Conservation (phyloP, 1,140 invertebrate species). For the Achatina immaculata region DNA sequence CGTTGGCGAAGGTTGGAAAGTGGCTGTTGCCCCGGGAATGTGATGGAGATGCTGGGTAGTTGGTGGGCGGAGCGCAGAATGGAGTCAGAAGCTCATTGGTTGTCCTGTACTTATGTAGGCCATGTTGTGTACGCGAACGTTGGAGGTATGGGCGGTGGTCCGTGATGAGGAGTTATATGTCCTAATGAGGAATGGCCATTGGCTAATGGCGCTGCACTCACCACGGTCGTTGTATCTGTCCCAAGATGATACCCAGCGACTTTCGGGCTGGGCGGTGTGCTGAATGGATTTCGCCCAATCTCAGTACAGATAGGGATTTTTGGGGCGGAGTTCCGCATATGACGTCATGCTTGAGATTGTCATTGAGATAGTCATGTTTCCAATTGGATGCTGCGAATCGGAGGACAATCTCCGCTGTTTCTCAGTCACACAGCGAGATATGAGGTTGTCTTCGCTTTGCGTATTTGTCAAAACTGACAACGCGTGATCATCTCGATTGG, state of each 20-base stretch:
- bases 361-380: constrained; percentile 57
- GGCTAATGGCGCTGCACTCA: constrained; percentile 40
- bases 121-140: constrained; percentile 48
- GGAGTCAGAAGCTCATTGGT: constrained; percentile 44
- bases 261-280: constrained; percentile 49
- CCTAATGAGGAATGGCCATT: constrained; percentile 27
- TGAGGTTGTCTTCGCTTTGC: constrained; percentile 49
- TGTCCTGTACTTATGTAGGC: constrained; percentile 38
- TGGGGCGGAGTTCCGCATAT: constrained; percentile 59
- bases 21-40: constrained; percentile 55
- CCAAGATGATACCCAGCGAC: background rate
- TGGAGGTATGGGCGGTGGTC: constrained; percentile 28
- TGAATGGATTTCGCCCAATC: constrained; percentile 58
- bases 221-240: constrained; percentile 31
- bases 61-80: constrained; percentile 69
- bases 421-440: constrained; percentile 39
- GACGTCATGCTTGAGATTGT: constrained; percentile 62
- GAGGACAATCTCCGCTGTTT: constrained; percentile 32
- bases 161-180: constrained; percentile 44
- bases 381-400: constrained; percentile 42
- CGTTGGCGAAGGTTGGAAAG: constrained; percentile 47
- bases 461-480: constrained; percentile 38
- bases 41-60: constrained; percentile 58
- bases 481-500: constrained; percentile 15
- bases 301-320: constrained; percentile 56